phyloP scores from a whole-genome alignment of 2,113 vertebrate genomes.

The Jaculus jaculus region DNA sequence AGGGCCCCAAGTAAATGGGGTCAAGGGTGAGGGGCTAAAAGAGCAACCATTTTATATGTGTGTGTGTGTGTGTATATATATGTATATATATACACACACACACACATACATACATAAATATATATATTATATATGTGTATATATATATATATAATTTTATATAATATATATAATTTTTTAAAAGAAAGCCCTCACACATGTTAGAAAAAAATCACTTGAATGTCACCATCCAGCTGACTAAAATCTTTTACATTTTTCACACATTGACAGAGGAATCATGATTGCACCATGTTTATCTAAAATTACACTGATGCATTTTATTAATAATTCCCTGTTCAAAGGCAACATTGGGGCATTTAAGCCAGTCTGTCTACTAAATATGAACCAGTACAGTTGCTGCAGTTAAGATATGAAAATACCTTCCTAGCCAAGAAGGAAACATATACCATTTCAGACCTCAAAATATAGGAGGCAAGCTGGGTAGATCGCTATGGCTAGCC shows the following conservation, averaged over 20 bases:
- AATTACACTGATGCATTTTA: not conserved
- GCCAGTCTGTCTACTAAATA: conserved; percentile 8
- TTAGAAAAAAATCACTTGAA: conserved; percentile 14
- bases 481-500: not conserved
- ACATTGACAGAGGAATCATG: not conserved
- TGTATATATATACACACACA: no score
- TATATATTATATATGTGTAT: no score
- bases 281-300: not conserved
- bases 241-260: not conserved
- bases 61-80: no score
- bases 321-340: not conserved
- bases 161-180: not conserved
- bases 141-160: no score
- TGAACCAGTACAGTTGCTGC: not conserved
- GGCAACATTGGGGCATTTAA: not conserved
- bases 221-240: conserved; percentile 1
- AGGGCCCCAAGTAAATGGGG: no score
- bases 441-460: conserved; percentile 35
- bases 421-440: not conserved
- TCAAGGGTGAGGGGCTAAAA: no score
- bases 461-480: not conserved
- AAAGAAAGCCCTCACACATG: not conserved
- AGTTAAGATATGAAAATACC: not conserved
- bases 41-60: no score
- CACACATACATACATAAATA: no score